Evolutionary conservation across 2,113 vertebrate genomes (phyloP).

Genomic region (Tautogolabrus adspersus): DNA sequence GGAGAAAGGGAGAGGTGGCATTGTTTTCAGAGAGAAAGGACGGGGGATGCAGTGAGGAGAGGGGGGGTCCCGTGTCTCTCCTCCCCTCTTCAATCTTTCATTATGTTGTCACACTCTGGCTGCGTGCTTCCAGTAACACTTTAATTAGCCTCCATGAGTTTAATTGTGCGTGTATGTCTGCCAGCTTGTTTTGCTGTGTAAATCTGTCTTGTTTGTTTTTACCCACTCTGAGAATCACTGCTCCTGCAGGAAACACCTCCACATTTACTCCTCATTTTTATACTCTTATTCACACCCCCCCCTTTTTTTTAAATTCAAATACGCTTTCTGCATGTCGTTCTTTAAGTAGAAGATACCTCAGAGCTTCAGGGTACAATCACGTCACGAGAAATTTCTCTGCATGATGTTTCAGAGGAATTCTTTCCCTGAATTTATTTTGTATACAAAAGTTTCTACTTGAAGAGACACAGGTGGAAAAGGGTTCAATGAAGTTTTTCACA

Average conservation of each 20-base stretch:
- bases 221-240: conserved; percentile 19
- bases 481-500: not conserved
- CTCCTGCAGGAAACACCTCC: conserved; percentile 46
- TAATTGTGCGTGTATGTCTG: conserved; percentile 75
- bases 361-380: not conserved
- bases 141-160: conserved; percentile 84
- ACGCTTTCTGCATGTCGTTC: not conserved
- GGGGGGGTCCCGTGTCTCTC: conserved; percentile 69
- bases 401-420: not conserved
- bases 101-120: conserved; percentile 85
- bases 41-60: conserved; percentile 38
- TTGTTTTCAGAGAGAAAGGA: conserved; percentile 80
- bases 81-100: conserved; percentile 83
- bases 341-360: not conserved
- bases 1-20: conserved; percentile 73
- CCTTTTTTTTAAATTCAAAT: not conserved
- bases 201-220: conserved; percentile 77
- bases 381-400: not conserved
- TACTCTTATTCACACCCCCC: not conserved
- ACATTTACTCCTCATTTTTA: not conserved
- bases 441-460: no score
- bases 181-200: conserved; percentile 72
- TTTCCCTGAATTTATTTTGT: no score
- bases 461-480: no score
- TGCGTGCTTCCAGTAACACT: conserved; percentile 79